Conservation (phyloP, 2,888 invertebrate species). For the Polyommatus iphigenia region DNA sequence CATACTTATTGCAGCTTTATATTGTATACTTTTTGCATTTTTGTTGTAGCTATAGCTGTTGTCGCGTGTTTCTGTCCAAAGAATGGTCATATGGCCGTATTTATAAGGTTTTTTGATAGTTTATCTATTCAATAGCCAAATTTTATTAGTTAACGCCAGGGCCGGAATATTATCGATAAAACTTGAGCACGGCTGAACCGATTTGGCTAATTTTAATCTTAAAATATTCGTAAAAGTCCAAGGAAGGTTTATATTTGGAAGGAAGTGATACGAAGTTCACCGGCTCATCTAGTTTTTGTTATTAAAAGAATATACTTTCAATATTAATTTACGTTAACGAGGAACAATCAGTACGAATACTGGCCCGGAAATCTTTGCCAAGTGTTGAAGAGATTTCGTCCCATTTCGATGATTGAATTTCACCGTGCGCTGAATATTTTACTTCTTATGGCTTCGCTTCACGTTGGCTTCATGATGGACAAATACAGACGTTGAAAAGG, state of each 20-base stretch:
- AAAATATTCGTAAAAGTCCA: no score
- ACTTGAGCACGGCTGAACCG: no score
- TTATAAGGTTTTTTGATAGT: no score
- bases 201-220: no score
- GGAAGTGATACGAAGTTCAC: no score
- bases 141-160: no score
- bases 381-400: slow-evolving; percentile 30
- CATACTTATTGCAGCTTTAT: slow-evolving; percentile 19
- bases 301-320: not conserved
- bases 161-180: no score
- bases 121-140: no score
- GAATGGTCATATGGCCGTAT: not conserved
- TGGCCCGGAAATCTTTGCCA: slow-evolving; percentile 20
- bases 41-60: not conserved
- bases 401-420: slow-evolving; percentile 28
- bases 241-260: no score
- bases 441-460: not conserved
- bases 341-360: not conserved
- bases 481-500: no score
- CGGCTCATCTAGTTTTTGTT: no score
- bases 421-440: slow-evolving; percentile 6
- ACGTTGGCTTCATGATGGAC: no score
- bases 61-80: not conserved
- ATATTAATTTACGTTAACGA: not conserved
- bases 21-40: slow-evolving; percentile 13